Evolutionary conservation across 2,888 invertebrate genomes (phyloP), one percentile per base, ranked within the genome.

Genomic region (Tillus elongatus): DNA sequence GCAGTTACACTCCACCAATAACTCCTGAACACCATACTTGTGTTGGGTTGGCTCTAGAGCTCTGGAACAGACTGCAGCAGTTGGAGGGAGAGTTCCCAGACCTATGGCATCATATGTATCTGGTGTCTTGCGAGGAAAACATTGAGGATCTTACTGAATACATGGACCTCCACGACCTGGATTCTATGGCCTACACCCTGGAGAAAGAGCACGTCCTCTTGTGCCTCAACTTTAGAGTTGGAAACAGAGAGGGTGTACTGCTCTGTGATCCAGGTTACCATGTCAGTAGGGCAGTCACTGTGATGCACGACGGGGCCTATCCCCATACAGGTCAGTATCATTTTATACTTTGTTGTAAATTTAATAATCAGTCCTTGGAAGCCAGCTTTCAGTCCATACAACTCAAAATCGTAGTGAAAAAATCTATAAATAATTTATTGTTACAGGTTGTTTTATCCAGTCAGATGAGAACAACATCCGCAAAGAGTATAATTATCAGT

Each of bases 251-350:
- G 1, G 91, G 90, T 15, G 70, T 85, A 33, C 67, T 91, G 67
- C 74, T 92, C 13, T 76, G 90, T 27, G 92, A 92, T 70, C 89
- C 91, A 0, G 91, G 91, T 11, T 92, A 92, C 66, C 91, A 92
- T 64, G 82, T 91, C 42, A 82, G 85, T 28, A 72, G 88, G 42
- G 82, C 85, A 39, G 76, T 91, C 42, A 87, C 89, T 13, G 81
- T 90, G 35, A 92, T 91, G 91, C 72, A 74, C 24, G 91, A 92
- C 62, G 73, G 79, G 43, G 70, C 73, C 32, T 88, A 85, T 66
- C 92, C 91, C 9, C 88, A 92, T 55, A 90, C 91, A 42, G 85
- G 86, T 73, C 50, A 67, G 61, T 45, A 11, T 32, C 16, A 8
- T 31, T 14, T 19, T 19, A 6, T 19, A 8, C 24, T 8, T 19